A percentile compares a stretch with the other conserved stretches of the same genome.
Evolutionary conservation across 2,797 vertebrate species (phyloP).

Genomic region (Cyprinodon diabolis): DNA sequence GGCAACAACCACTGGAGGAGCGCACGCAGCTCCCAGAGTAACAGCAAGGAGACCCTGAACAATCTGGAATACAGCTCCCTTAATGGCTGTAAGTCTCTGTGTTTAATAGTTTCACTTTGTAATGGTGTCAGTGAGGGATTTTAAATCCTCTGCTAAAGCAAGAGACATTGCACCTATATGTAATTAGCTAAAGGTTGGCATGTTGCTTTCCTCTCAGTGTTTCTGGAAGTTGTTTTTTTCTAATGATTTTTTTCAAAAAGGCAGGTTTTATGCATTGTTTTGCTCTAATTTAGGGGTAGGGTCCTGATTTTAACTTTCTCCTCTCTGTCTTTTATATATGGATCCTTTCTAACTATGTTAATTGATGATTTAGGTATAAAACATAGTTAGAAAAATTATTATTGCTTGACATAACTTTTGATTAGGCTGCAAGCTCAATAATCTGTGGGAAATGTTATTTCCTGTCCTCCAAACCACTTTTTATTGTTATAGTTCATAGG

Average conservation of each 20-base stretch:
- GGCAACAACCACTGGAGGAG: slow-evolving; percentile 91
- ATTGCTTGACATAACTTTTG: background rate
- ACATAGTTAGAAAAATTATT: background rate
- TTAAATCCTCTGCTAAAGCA: background rate
- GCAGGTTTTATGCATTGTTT: background rate
- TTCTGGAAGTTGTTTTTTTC: background rate
- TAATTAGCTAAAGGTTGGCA: background rate
- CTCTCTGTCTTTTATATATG: background rate
- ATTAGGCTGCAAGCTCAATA: background rate
- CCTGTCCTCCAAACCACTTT: background rate
- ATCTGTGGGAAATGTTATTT: background rate
- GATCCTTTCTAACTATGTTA: too few relatives aligned
- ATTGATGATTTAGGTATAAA: background rate
- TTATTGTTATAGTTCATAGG: background rate
- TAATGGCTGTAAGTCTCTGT: slow-evolving; percentile 88
- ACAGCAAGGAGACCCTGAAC: slow-evolving; percentile 92
- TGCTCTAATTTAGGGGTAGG: background rate
- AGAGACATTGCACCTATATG: background rate
- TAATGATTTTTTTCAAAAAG: background rate
- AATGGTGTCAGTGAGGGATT: background rate
- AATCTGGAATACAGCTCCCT: slow-evolving; percentile 85
- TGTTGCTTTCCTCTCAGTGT: background rate
- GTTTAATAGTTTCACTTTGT: background rate
- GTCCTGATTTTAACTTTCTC: background rate
- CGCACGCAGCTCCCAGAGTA: slow-evolving; percentile 87